phyloP scores from a whole-genome alignment of 2,797 vertebrate genomes.

The Poeciliopsis turneri region DNA sequence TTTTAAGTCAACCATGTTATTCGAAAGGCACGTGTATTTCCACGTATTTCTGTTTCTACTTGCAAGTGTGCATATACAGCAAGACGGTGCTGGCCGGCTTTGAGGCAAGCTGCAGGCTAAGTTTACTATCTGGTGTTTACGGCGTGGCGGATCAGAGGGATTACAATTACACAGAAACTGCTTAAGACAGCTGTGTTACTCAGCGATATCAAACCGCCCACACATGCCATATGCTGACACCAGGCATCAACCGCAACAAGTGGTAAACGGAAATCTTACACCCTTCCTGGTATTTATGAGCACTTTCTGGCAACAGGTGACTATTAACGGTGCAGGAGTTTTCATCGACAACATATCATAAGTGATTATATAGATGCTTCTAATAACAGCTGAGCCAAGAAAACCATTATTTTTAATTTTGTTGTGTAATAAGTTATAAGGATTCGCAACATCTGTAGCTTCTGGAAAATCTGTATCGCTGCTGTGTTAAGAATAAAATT shows the following conservation, averaged over 20 bases:
- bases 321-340: slow-evolving; percentile 10
- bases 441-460: background rate
- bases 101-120: slow-evolving; percentile 54
- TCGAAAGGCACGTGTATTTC: background rate
- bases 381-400: slow-evolving; percentile 13
- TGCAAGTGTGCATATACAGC: slow-evolving; percentile 8
- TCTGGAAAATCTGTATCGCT: background rate
- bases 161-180: slow-evolving; percentile 70
- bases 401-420: slow-evolving; percentile 13
- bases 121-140: slow-evolving; percentile 71
- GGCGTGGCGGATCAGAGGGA: slow-evolving; percentile 65
- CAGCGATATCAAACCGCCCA: slow-evolving; percentile 60
- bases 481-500: background rate
- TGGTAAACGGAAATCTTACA: slow-evolving; percentile 50
- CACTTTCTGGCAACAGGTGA: slow-evolving; percentile 57
- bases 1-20: background rate
- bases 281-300: slow-evolving; percentile 37
- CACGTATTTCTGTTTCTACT: slow-evolving; percentile 25
- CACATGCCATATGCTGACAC: slow-evolving; percentile 50
- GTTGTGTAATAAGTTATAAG: background rate
- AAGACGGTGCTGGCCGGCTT: slow-evolving; percentile 11
- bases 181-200: slow-evolving; percentile 70
- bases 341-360: slow-evolving; percentile 34
- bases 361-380: slow-evolving; percentile 21
- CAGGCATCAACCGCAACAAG: slow-evolving; percentile 44